Evolutionary conservation across 30 jellyfish, hydroid and myxozoan species (phyloP), one percentile per base, ranked within the genome.

Genomic region (Aurelia sp.): DNA sequence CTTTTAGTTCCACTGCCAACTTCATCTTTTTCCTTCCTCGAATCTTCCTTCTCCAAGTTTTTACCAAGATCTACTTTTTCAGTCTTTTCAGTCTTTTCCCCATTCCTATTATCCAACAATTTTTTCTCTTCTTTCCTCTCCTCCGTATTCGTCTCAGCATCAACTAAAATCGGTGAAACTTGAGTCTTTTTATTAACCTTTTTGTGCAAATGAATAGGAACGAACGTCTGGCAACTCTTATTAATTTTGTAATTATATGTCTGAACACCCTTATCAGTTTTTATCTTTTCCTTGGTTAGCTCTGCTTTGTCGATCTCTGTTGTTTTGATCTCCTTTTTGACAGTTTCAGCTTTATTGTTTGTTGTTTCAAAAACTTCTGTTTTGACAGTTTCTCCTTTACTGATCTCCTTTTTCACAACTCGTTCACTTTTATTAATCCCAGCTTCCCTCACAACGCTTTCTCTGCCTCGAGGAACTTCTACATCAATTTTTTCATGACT

Each of bases 201-300:
- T 48, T 78, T 78, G n/a, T 78, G 79, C 20, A 78, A 63, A 44
- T 78, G 89, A 63, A 78, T 78, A 30, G 89, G 89, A 51, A 78
- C 89, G 22, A 78, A 78, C 17, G 89, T 78, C 68, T 78, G 89
- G 47, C 89, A 62, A 21, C 89, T 78, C 44, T 78, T 78, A 52
- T 62, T 62, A 3, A 78, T 37, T 33, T 78, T 65, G 71, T 27
- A 50, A 61, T 20, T 17, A 61, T 44, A 40, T 4, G 89, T 62
- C 27, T 78, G 89, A 55, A 62, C 61, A 19, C 71, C 73, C 44
- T 63, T 78, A 50, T 18, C 66, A 22, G 78, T 19, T 16, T 35
- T 16, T 48, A 35, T 19, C 40, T 50, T 50, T 61, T 76, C 77
- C 19, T 57, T 52, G 6, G 9, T 44, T 44, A 44, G 13, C 55